These are phyloP conservation scores for Hyposmocoma kahamanoa DNA, from an alignment of 1,140 invertebrate species.

Conservation along the genomic window DNA sequence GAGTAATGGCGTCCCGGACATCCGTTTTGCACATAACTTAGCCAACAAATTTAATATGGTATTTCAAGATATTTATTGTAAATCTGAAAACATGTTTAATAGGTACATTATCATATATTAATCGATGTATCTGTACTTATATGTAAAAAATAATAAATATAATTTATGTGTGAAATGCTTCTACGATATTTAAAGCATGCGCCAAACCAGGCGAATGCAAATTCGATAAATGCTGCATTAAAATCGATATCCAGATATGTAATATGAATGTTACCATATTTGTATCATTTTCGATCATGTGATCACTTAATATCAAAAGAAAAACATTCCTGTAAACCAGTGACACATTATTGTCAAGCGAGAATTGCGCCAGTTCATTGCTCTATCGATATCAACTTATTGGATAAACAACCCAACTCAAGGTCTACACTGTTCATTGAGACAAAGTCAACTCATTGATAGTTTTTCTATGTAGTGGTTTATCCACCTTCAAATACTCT, in stretches of 20 bases:
- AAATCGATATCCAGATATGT: not conserved
- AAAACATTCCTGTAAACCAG: not conserved
- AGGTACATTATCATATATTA: no score
- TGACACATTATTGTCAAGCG: not conserved
- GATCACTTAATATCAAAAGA: not conserved
- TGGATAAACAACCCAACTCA: not conserved
- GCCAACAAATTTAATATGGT: no score
- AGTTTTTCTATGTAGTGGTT: not conserved
- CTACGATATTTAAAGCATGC: no score
- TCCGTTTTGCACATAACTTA: no score
- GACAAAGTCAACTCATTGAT: not conserved
- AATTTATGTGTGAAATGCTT: no score
- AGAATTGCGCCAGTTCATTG: not conserved
- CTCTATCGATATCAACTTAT: not conserved
- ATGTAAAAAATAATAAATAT: no score
- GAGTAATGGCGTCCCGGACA: no score
- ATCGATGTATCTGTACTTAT: no score
- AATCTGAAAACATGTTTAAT: no score
- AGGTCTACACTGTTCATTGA: not conserved
- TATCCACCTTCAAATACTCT: no score
- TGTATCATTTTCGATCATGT: not conserved
- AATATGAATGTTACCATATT: not conserved
- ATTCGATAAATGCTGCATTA: not conserved
- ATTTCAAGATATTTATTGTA: no score
- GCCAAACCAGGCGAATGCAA: no score